These are phyloP conservation scores for Falco columbarius DNA, from an alignment of 2,797 vertebrate genomes.

Conservation along the genomic window DNA sequence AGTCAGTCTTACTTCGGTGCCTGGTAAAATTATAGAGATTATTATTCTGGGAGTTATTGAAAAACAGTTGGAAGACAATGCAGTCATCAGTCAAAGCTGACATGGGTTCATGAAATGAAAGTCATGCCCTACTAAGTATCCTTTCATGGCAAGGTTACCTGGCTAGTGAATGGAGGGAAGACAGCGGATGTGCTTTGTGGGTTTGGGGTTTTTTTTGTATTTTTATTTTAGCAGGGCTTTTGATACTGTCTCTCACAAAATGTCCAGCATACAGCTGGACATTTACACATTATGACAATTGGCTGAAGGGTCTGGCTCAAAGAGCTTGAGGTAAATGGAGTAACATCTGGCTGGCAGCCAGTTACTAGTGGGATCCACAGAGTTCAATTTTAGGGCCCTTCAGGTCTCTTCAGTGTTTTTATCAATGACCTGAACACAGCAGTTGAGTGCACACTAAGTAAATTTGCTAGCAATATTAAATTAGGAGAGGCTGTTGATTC, in stretches of 20 bases:
- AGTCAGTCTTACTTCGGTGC: not conserved
- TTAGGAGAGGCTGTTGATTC: not conserved
- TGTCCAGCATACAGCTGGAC: not conserved
- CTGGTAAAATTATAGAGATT: not conserved
- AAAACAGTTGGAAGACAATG: not conserved
- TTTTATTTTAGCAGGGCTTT: not conserved
- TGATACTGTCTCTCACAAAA: not conserved
- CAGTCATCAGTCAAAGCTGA: not conserved
- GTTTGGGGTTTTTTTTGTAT: not conserved
- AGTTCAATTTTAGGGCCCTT: not conserved
- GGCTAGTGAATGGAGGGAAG: not conserved
- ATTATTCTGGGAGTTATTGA: not conserved
- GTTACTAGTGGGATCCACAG: not conserved
- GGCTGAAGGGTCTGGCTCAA: not conserved
- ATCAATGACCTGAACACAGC: not conserved
- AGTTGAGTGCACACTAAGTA: not conserved
- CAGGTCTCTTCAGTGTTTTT: not conserved
- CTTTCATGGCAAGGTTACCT: not conserved
- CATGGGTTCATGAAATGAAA: fast-evolving
- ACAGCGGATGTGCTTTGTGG: not conserved
- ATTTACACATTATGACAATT: not conserved
- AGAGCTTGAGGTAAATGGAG: not conserved
- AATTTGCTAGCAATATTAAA: not conserved
- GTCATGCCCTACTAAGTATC: not conserved
- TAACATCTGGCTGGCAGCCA: not conserved